Evolutionary conservation across 2,113 vertebrate species (phyloP).

Genomic region (Oplegnathus fasciatus): DNA sequence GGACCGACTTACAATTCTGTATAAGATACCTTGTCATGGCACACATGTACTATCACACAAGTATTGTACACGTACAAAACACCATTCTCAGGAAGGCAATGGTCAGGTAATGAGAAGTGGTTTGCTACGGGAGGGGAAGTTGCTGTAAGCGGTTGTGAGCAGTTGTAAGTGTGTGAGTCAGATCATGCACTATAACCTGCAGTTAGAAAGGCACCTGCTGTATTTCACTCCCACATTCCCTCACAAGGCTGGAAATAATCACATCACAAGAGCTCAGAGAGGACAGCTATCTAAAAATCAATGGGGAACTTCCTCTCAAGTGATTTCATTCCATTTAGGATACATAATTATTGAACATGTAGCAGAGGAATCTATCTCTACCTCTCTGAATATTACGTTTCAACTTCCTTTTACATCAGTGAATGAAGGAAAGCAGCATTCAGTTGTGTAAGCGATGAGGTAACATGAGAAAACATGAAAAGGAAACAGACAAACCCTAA

Average conservation of each 20-base stretch:
- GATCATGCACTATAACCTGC: conserved; percentile 65
- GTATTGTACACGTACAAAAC: conserved; percentile 62
- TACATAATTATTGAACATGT: background rate
- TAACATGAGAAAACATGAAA: conserved; percentile 2
- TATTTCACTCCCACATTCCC: conserved; percentile 48
- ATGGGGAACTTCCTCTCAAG: background rate
- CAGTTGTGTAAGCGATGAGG: conserved; percentile 15
- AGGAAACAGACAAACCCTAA: accelerated
- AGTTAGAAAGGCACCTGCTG: conserved; percentile 78
- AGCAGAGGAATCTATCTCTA: background rate
- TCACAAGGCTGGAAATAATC: background rate
- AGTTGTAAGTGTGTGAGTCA: conserved; percentile 35
- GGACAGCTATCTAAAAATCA: background rate
- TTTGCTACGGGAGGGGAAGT: conserved; percentile 19
- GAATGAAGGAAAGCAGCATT: conserved; percentile 12
- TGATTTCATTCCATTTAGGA: conserved; percentile 6
- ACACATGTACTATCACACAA: conserved; percentile 47
- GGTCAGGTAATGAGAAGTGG: conserved; percentile 38
- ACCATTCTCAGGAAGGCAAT: conserved; percentile 43
- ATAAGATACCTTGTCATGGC: conserved; percentile 51
- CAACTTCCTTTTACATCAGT: background rate
- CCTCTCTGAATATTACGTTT: conserved; percentile 4
- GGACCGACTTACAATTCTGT: conserved; percentile 59
- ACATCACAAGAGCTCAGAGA: conserved; percentile 21
- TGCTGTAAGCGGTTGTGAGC: conserved; percentile 24